Evolutionary conservation across 2,797 vertebrate genomes (phyloP), one percentile per base, ranked within the genome.

Genomic region (Pipistrellus pipistrellus): DNA sequence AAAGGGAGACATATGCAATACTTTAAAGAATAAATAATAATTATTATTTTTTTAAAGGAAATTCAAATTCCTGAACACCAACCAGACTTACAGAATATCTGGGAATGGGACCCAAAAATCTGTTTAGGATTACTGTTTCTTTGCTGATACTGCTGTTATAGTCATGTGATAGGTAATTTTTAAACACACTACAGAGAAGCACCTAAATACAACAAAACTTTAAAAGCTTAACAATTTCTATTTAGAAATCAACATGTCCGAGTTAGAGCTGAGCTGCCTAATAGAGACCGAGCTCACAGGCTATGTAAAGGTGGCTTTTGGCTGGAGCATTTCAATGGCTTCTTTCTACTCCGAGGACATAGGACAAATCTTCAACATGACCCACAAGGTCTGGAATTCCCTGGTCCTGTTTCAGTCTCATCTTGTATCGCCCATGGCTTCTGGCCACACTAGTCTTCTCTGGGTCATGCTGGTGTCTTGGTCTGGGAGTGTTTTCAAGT

Each of bases 21-120:
- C 57, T 13, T 59, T 13, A 59, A 59, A 57, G 55, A 57, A 59
- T 55, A 55, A 55, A 55, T 59, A 59, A 13, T 59, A 27, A 11
- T 11, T 13, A 59, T 41, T 6, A 41, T 41, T 41, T 7, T 41
- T 41, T 41, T 12, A 59, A 59, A 59, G 11, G 77, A 90, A 83
- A 92, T 78, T 62, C 32, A 73, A 38, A 87, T 84, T 55, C 48
- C 27, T 75, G 21, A 71, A 71, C 23, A 30, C 44, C 35, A 73
- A 23, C 73, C 46, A 90, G 25, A 92, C 38, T 53, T 86, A n/a
- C 8, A 77, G 48, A 73, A 30, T 59, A 51, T 94, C 80, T 85
- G 64, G 30, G 9, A 27, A 18, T 53, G 13, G 72, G 27, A 3
- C 17, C 44, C 38, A 0, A 41, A 51, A 82, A 80, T 87, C 17